Conservation (phyloP, 2,888 invertebrate genomes). For the Microplitis manilae region DNA sequence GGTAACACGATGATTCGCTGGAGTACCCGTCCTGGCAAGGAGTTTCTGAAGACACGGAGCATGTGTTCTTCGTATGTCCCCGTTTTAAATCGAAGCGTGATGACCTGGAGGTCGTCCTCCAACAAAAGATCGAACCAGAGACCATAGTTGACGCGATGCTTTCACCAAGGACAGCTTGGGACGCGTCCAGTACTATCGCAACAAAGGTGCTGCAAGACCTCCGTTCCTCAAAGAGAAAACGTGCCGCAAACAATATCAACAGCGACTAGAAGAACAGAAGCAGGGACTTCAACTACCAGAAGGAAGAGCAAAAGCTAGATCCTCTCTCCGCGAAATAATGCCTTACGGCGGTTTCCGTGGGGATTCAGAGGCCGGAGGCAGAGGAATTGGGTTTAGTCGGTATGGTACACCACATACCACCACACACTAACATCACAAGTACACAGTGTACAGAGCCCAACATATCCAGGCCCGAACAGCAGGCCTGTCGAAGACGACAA, state of each 20-base stretch:
- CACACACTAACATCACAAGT: too few species aligned
- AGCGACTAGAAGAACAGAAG: not conserved
- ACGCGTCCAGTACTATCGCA: not conserved
- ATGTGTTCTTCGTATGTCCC: not conserved
- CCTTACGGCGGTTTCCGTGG: too few species aligned
- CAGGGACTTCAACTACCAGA: too few species aligned
- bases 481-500: too few species aligned
- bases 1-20: constrained; percentile 1
- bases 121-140: not conserved
- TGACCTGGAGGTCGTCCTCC: not conserved
- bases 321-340: too few species aligned
- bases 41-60: not conserved
- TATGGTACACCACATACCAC: too few species aligned
- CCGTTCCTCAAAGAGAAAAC: not conserved
- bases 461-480: too few species aligned
- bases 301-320: too few species aligned
- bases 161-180: not conserved
- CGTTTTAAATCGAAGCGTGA: not conserved
- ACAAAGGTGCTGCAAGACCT: not conserved
- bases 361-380: too few species aligned
- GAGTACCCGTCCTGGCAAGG: not conserved
- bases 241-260: not conserved
- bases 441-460: too few species aligned
- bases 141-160: constrained; percentile 6
- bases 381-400: too few species aligned